Base-by-base conservation (phyloP, 2,888 invertebrate species). In the Andrena minutula region DNA sequence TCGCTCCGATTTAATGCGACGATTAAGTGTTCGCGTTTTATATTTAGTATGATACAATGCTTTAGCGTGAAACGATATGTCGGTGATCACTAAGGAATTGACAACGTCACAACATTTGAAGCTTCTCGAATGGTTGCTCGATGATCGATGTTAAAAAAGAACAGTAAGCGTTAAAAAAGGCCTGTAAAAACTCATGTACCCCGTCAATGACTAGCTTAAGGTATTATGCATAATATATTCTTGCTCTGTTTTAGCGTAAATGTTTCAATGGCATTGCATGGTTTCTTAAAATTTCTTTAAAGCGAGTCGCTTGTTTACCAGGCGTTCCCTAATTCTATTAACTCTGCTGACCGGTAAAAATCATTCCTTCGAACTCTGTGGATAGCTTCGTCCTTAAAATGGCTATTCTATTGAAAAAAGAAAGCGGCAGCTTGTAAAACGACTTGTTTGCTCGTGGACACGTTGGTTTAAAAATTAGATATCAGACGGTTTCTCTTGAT, bases 171-270 rank as follows among this genome's bases (percentile, higher is more conserved):
- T 79, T 72, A 49, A 74, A 86, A 89, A 89, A 88, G 87, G 86
- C 87, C 87, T 85, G 87, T 86, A 85, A 87, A 85, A 87, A 89
- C 88, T 89, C 86, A 83, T 89, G 86, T 89, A 91, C 89, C 85
- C 86, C 86, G 84, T 89, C 87, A 90, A 90, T 92, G 92, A 92
- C 92, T 92, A 92, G 92, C 90, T 91, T 91, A 90, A 89, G 86
- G 88, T 92, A 92, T 92, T 91, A 92, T 92, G 91, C 90, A 89
- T 89, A 90, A 90, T 88, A 87, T 84, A 90, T 88, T 86, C 77
- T 79, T 86, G 72, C 69, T 82, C 64, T 69, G 66, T 58, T 69
- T 71, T 64, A 84, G 66, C 69, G 72, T 76, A 82, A 86, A 77
- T 58, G 61, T 72, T 74, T 68, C 56, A 74, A 85, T 83, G 86